Evolutionary conservation across 1,140 invertebrate genomes (phyloP).

Genomic region (Drosophila novamexicana): DNA sequence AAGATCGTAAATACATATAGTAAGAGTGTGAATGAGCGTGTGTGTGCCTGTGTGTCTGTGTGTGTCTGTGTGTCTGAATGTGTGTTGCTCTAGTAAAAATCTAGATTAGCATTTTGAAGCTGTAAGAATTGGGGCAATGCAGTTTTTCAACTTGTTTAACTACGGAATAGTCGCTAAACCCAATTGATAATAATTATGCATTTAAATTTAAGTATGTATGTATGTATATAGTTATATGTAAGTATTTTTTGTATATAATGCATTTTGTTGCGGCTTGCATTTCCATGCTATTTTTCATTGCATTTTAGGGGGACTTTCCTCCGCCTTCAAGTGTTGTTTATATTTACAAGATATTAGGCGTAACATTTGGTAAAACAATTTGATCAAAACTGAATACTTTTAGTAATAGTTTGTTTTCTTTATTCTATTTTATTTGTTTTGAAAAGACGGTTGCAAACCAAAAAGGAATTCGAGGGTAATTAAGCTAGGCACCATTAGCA

Average conservation of each 20-base stretch:
- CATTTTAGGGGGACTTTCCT: constrained; percentile 76
- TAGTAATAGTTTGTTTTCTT: background rate
- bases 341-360: constrained; percentile 45
- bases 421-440: no score
- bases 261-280: constrained; percentile 25
- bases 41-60: constrained; percentile 34
- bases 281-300: constrained; percentile 37
- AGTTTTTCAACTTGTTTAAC: constrained; percentile 54
- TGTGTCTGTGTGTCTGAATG: constrained; percentile 33
- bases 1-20: constrained; percentile 78
- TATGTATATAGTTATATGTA: constrained; percentile 51
- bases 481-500: constrained; percentile 28
- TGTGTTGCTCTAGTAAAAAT: constrained; percentile 66
- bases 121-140: constrained; percentile 45
- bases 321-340: constrained; percentile 55
- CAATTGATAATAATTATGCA: constrained; percentile 68
- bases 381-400: constrained; percentile 16
- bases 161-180: constrained; percentile 72
- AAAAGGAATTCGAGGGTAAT: constrained; percentile 1
- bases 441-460: no score
- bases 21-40: constrained; percentile 43
- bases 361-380: constrained; percentile 36
- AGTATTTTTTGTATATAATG: constrained; percentile 61
- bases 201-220: constrained; percentile 57
- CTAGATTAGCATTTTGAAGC: constrained; percentile 74